Evolutionary conservation across 2,888 invertebrate species (phyloP).

Genomic region (Orthosia gothica): DNA sequence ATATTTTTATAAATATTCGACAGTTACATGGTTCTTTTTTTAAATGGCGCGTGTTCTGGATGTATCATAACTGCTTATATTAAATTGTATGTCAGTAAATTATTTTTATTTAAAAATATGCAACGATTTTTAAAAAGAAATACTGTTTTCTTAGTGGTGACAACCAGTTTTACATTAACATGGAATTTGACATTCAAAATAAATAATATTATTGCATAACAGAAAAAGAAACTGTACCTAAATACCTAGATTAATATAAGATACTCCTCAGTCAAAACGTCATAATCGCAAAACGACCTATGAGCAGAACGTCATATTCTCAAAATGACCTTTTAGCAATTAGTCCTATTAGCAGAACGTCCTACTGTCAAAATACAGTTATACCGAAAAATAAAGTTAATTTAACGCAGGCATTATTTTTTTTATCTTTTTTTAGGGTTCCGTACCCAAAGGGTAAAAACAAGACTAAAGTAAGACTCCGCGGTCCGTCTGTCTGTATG

Average conservation of each 20-base stretch:
- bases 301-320: too few relatives aligned
- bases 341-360: too few relatives aligned
- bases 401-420: constrained; percentile 5
- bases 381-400: constrained; percentile 23
- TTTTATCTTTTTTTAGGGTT: too few relatives aligned
- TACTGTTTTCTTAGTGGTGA: background rate
- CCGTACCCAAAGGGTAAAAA: too few relatives aligned
- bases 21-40: constrained; percentile 57
- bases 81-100: constrained; percentile 58
- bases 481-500: too few relatives aligned
- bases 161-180: constrained; percentile 24
- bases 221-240: constrained; percentile 9
- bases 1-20: constrained; percentile 57
- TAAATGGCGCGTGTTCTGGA: constrained; percentile 50
- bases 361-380: too few relatives aligned
- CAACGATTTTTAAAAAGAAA: constrained; percentile 11
- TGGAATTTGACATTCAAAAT: constrained; percentile 9
- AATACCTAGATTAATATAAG: too few relatives aligned
- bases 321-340: too few relatives aligned
- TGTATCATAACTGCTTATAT: constrained; percentile 47
- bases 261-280: too few relatives aligned
- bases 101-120: constrained; percentile 25
- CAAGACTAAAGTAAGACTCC: too few relatives aligned
- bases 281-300: too few relatives aligned
- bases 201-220: constrained; percentile 13